Base-by-base conservation (phyloP, 1,140 invertebrate species). In the Atta colombica region DNA sequence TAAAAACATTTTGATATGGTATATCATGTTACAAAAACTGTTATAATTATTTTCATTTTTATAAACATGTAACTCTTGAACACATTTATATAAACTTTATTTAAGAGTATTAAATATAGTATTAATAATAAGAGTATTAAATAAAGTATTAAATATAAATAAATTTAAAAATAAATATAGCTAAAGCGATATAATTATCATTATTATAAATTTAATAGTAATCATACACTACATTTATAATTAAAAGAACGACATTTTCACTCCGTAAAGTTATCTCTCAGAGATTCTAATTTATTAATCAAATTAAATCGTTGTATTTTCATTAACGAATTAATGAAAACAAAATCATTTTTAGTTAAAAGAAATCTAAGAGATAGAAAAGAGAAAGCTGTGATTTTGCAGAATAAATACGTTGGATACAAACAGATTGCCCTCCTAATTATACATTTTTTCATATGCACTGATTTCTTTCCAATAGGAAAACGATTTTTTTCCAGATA, bases 341-440 rank as follows among this genome's bases (percentile, higher is more conserved):
- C 25, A 14, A 45, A 84, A 75, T 39, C 80, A 84, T 75, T 84
- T 61, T 75, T 18, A 84, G 55, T 75, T 75, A 84, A 75, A 74
- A 84, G 39, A 75, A 84, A 61, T n/a, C 49, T 55, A 25, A 35
- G n/a, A 84, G 39, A 8, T 58, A 31, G 18, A 45, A 60, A 14
- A 74, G 39, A 16, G 25, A 72, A 63, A 51, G 16, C 69, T 75
- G 69, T 74, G 80, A 84, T 84, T 84, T 84, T 18, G 14, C 55
- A 75, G 69, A 84, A 84, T 84, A 82, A 82, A 82, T 82, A 74
- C 39, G 21, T 18, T 53, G 55, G 25, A 49, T 61, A 39, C 68
- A 61, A 82, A 72, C 68, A 74, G 72, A 82, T 82, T 82, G 58
- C 12, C 55, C 39, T 63, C 80, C 55, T 35, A 14, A 75, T 84